These are phyloP conservation scores for Saxicola maurus DNA, from an alignment of 2,797 vertebrate genomes.

Conservation along the genomic window DNA sequence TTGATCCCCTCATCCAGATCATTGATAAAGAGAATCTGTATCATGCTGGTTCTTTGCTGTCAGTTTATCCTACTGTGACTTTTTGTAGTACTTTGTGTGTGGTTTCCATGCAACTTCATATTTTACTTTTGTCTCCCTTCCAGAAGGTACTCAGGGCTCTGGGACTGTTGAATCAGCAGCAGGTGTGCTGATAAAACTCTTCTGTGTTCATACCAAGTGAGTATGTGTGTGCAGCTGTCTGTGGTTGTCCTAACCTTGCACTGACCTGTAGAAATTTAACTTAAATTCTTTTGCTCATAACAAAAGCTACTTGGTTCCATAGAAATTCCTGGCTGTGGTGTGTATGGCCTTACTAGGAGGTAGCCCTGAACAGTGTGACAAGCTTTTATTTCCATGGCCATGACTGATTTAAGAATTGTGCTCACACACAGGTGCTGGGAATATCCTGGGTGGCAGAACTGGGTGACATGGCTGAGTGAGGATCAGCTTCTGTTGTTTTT, in stretches of 20 bases:
- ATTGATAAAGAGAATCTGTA: background rate
- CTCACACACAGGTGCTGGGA: background rate
- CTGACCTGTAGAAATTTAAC: background rate
- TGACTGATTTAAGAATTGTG: background rate
- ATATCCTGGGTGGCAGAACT: background rate
- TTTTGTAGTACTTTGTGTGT: background rate
- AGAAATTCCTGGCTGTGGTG: background rate
- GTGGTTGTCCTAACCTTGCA: background rate
- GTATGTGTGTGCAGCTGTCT: slow-evolving; percentile 44
- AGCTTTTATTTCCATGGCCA: background rate
- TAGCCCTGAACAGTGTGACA: background rate
- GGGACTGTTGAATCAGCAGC: slow-evolving; percentile 86
- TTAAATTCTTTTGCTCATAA: background rate
- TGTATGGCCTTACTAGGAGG: background rate
- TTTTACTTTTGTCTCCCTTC: slow-evolving; percentile 17
- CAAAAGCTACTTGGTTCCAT: background rate
- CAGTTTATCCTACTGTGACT: background rate
- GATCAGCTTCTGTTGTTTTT: background rate
- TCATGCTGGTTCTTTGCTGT: background rate
- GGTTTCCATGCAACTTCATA: background rate
- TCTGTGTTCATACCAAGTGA: slow-evolving; percentile 98
- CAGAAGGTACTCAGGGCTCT: slow-evolving; percentile 86
- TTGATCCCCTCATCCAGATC: background rate
- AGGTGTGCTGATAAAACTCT: slow-evolving; percentile 95
- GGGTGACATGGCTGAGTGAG: background rate